Conservation (phyloP, 2,113 vertebrate genomes). For the Callocephalon fimbriatum region DNA sequence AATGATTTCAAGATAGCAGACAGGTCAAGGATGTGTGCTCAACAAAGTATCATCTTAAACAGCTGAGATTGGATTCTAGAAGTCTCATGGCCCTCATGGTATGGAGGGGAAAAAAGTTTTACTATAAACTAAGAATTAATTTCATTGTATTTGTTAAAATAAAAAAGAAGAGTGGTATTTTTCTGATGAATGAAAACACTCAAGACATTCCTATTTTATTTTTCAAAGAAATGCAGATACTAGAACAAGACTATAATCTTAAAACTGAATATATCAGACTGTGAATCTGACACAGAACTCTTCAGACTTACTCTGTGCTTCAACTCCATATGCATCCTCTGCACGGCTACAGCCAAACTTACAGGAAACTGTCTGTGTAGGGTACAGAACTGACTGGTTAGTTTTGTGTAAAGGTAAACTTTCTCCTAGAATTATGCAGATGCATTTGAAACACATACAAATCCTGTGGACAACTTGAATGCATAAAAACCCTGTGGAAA, state of each 20-base stretch:
- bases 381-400: slow-evolving; percentile 28
- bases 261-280: not conserved
- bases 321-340: slow-evolving; percentile 61
- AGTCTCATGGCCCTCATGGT: not conserved
- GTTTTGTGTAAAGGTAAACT: not conserved
- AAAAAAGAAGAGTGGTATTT: not conserved
- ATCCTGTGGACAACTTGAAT: not conserved
- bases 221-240: not conserved
- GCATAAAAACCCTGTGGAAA: not conserved
- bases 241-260: not conserved
- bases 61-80: not conserved
- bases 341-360: slow-evolving; percentile 66
- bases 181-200: not conserved
- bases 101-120: not conserved
- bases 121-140: not conserved
- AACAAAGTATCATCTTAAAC: not conserved
- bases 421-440: not conserved
- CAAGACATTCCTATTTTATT: not conserved
- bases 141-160: not conserved
- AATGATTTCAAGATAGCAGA: not conserved
- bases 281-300: not conserved
- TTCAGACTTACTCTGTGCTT: slow-evolving; percentile 66
- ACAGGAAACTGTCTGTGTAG: slow-evolving; percentile 62
- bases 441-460: not conserved
- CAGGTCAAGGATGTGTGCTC: not conserved